Conservation (phyloP, 1,140 invertebrate genomes). For the Solenopsis invicta region DNA sequence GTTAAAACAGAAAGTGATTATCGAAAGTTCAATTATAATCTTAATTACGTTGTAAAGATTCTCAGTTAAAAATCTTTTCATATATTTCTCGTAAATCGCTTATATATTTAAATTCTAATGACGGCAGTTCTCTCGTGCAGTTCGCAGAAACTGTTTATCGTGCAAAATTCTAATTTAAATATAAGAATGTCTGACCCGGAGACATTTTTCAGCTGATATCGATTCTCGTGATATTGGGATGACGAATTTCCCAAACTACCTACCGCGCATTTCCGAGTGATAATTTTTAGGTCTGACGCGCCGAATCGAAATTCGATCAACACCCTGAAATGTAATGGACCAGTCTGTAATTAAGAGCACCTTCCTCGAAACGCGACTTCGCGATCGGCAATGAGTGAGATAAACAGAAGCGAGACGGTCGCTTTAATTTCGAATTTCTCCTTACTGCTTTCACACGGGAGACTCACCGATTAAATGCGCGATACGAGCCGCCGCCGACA, state of each 20-base stretch:
- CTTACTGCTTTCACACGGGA: slow-evolving; percentile 52
- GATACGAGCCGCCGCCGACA: slow-evolving; percentile 71
- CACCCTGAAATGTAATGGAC: slow-evolving; percentile 35
- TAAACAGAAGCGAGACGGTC: slow-evolving; percentile 60
- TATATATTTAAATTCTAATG: slow-evolving; percentile 65
- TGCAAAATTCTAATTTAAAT: slow-evolving; percentile 77
- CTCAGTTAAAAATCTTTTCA: background rate
- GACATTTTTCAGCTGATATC: slow-evolving; percentile 56
- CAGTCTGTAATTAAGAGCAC: slow-evolving; percentile 42
- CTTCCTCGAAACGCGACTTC: slow-evolving; percentile 30
- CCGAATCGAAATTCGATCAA: slow-evolving; percentile 33
- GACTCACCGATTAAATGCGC: slow-evolving; percentile 68
- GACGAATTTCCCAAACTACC: slow-evolving; percentile 11
- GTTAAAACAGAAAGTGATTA: background rate
- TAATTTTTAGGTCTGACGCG: slow-evolving; percentile 57
- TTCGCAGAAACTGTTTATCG: slow-evolving; percentile 24
- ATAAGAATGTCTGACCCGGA: slow-evolving; percentile 77
- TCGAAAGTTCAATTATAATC: slow-evolving; percentile 7
- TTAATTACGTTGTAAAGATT: background rate
- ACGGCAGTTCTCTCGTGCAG: slow-evolving; percentile 69
- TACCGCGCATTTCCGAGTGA: slow-evolving; percentile 18
- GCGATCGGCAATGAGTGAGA: slow-evolving; percentile 61
- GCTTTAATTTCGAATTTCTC: slow-evolving; percentile 82
- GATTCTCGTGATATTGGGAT: slow-evolving; percentile 6
- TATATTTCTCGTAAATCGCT: background rate